Evolutionary conservation across 2,113 vertebrate species (phyloP).

Genomic region (Panthera tigris): DNA sequence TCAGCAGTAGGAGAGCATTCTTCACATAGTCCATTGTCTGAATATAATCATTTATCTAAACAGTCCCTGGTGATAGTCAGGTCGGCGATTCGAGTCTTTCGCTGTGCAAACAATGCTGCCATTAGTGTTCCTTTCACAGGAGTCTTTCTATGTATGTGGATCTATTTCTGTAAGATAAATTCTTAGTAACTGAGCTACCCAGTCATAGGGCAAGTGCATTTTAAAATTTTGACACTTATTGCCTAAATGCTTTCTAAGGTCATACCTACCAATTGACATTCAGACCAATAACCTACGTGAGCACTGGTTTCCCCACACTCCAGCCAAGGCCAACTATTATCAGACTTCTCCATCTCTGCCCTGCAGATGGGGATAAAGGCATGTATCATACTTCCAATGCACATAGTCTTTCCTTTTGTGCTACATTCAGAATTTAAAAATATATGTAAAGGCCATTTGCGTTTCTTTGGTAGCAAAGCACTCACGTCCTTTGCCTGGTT

Average conservation of each 20-base stretch:
- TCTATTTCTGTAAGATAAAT: not conserved
- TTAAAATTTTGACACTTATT: not conserved
- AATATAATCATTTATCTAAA: not conserved
- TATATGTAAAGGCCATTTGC: not conserved
- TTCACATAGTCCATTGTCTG: not conserved
- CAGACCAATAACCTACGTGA: not conserved
- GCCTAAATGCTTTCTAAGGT: conserved; percentile 13
- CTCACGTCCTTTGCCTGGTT: not conserved
- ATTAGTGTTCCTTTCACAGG: not conserved
- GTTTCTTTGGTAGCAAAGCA: not conserved
- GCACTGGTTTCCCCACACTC: not conserved
- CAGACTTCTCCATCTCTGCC: not conserved
- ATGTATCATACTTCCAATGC: not conserved
- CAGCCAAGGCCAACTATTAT: not conserved
- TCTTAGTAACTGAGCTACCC: not conserved
- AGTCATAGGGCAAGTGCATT: not conserved
- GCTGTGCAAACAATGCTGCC: not conserved
- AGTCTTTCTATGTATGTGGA: not conserved
- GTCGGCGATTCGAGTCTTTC: not conserved
- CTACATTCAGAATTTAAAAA: not conserved
- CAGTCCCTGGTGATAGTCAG: not conserved
- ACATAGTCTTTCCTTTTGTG: not conserved
- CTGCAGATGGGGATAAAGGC: rapidly evolving
- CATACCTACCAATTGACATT: not conserved
- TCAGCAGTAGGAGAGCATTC: conserved; percentile 16